Evolutionary conservation across 2,888 invertebrate species (phyloP), one percentile per base, ranked within the genome.

Genomic region (Nesidiocoris tenuis): DNA sequence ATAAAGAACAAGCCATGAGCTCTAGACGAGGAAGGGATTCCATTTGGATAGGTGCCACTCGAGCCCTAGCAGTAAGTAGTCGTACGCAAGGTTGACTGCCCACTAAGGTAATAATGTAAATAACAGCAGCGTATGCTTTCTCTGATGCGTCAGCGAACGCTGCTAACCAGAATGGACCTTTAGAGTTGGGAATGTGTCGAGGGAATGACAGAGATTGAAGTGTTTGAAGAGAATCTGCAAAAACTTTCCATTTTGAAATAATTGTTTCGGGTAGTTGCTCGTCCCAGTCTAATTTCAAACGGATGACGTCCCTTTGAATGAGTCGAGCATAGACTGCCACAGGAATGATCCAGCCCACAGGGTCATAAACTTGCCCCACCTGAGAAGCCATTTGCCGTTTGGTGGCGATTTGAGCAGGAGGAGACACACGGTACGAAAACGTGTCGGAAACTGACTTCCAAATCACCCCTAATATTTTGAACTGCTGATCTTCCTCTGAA

Each of bases 71-170:
- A 2, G 22, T n/a, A 16, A 64, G 16, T 12, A 64, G 16, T 2
- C 0, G 18, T 12, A 23, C 22, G 16, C 2, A 5, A 7, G 2
- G 16, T 21, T n/a, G 63, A 21, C 3, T 22, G 7, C 24, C 9
- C 7, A 24, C 9, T 7, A 3, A 22, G 1, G 12, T 23, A 16
- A 64, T n/a, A 3, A 24, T 5, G 25, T 64, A 64, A 12, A 64
- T 24, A 1, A 57, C 72, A 21, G 61, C 72, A 17, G 61, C 72
- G 18, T 61, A 72, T 1, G 39, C 61, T n/a, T 16, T 5, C 12
- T 72, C 61, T 18, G 72, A 72, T n/a, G 72, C 59, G 18, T 72
- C 72, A 22, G 59, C 57, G 61, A 74, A 74, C n/a, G 54, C 74
- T 0, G 18, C 25, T 18, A 74, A 16, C 24, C 9, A 12, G 9